These are phyloP conservation scores for Thalpophila matura DNA, from an alignment of 2,888 invertebrate species.

Conservation along the genomic window DNA sequence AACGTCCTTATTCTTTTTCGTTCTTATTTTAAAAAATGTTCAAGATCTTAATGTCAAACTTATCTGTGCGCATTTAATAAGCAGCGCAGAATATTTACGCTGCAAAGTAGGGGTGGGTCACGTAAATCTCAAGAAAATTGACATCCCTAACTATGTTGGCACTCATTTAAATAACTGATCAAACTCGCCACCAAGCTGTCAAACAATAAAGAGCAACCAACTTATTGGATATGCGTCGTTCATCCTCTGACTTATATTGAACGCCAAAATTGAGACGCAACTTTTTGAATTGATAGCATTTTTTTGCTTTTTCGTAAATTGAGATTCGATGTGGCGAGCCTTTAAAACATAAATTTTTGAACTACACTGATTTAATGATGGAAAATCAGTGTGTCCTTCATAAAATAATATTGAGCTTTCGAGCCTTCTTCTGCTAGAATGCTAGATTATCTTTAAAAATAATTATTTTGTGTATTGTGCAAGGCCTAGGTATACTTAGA, in stretches of 20 bases:
- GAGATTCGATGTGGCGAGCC: slow-evolving; percentile 39
- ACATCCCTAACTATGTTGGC: slow-evolving; percentile 81
- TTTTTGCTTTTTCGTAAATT: slow-evolving; percentile 54
- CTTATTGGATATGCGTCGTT: slow-evolving; percentile 79
- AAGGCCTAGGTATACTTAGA: too few relatives aligned
- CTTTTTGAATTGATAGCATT: slow-evolving; percentile 72
- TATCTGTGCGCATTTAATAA: slow-evolving; percentile 63
- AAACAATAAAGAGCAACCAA: slow-evolving; percentile 77
- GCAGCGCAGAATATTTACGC: slow-evolving; percentile 67
- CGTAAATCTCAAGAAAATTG: slow-evolving; percentile 81
- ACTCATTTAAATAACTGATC: slow-evolving; percentile 87
- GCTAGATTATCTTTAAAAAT: too few relatives aligned
- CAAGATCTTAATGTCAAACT: slow-evolving; percentile 23
- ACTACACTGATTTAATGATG: slow-evolving; percentile 9
- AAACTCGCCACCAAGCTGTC: slow-evolving; percentile 79
- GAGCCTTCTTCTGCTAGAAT: too few relatives aligned
- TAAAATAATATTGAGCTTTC: not conserved
- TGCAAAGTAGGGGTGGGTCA: slow-evolving; percentile 63
- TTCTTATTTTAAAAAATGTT: slow-evolving; percentile 17
- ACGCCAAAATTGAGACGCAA: slow-evolving; percentile 71
- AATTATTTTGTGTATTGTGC: too few relatives aligned
- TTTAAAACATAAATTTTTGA: slow-evolving; percentile 29
- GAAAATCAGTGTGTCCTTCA: slow-evolving; percentile 1
- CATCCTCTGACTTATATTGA: slow-evolving; percentile 76
- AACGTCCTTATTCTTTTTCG: too few relatives aligned